phyloP scores from a whole-genome alignment of 2,113 vertebrate species.

The Petromus typicus region DNA sequence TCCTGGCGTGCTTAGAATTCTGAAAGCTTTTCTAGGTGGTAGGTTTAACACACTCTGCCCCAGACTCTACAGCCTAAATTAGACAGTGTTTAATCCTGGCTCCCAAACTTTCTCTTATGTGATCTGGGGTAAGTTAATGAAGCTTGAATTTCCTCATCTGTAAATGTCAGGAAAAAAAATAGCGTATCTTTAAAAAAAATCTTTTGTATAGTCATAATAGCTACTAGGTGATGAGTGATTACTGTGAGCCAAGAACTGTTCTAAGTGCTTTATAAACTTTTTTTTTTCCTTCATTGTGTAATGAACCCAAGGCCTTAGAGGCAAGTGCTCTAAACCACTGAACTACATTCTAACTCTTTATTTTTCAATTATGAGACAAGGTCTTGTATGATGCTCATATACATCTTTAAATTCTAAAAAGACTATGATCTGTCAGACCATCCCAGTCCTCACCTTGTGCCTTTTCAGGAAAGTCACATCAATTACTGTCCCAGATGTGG shows the following conservation, averaged over 20 bases:
- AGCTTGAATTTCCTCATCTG: background rate
- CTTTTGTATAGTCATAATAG: background rate
- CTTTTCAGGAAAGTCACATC: background rate
- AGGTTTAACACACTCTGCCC: background rate
- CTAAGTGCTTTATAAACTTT: background rate
- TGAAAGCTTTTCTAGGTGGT: background rate
- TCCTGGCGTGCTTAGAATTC: background rate
- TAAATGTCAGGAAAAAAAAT: background rate
- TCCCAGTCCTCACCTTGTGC: background rate
- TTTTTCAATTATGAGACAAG: background rate
- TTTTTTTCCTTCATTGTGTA: background rate
- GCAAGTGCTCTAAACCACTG: background rate
- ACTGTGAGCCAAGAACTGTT: background rate
- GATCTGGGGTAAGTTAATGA: background rate
- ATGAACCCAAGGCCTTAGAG: background rate
- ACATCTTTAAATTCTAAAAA: conserved; percentile 28
- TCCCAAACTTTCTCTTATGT: background rate
- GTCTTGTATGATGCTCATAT: background rate
- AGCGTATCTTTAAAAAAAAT: background rate
- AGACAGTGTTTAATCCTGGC: background rate
- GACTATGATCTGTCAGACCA: background rate
- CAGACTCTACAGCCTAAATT: background rate
- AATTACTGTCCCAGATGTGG: background rate
- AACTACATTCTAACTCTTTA: background rate
- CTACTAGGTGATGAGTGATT: background rate